phyloP scores from a whole-genome alignment of 2,797 vertebrate species.

The Liasis olivaceus region DNA sequence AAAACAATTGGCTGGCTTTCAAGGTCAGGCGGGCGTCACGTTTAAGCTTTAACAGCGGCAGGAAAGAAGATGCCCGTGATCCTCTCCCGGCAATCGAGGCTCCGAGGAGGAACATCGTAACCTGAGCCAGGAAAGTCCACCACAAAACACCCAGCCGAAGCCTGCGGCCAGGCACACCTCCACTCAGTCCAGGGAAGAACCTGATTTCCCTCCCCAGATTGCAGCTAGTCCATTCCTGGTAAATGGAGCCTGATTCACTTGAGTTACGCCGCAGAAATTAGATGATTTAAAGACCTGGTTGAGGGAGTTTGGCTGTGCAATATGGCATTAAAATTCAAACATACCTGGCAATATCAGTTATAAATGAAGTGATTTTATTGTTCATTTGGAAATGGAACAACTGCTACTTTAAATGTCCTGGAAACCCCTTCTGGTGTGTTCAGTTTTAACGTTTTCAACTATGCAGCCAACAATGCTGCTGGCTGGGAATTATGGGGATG shows the following conservation, averaged over 20 bases:
- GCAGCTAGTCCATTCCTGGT: neutral
- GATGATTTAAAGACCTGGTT: neutral
- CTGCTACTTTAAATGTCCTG: neutral
- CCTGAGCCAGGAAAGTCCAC: neutral
- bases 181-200: neutral
- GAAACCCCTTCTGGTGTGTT: neutral
- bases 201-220: neutral
- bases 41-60: conserved; percentile 21
- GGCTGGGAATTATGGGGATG: too few species aligned
- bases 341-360: neutral
- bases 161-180: neutral
- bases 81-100: conserved; percentile 19
- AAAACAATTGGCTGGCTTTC: conserved; percentile 1
- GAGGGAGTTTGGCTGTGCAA: neutral
- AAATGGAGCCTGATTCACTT: neutral
- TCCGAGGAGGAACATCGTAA: neutral
- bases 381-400: neutral
- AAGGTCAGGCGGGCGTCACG: conserved; percentile 2
- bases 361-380: neutral
- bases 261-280: neutral
- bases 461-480: too few species aligned
- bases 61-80: neutral
- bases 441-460: neutral
- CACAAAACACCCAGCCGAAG: neutral
- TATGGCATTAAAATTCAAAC: neutral